Conservation (phyloP, 2,113 vertebrate genomes). For the Enhydra lutris region DNA sequence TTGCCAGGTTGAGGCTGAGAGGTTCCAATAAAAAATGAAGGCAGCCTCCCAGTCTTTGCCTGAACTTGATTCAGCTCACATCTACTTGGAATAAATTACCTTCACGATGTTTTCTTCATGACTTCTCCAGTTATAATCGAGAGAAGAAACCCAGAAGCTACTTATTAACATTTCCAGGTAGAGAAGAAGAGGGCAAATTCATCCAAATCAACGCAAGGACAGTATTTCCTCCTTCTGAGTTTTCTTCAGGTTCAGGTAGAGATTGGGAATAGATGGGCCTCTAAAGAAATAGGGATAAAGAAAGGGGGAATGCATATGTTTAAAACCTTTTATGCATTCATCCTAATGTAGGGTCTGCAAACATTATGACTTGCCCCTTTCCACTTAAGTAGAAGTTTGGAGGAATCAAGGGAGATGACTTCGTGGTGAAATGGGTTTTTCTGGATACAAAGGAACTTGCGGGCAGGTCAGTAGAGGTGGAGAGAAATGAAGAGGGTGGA, state of each 20-base stretch:
- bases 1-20: constrained; percentile 45
- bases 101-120: constrained; percentile 37
- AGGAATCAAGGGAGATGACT: neutral
- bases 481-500: neutral
- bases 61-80: constrained; percentile 48
- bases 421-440: neutral
- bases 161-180: constrained; percentile 44
- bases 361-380: neutral
- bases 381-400: neutral
- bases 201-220: neutral
- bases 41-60: constrained; percentile 22
- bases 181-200: constrained; percentile 13
- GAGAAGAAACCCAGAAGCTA: constrained; percentile 40
- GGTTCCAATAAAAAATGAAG: constrained; percentile 47
- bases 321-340: neutral
- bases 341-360: neutral
- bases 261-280: neutral
- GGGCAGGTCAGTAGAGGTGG: neutral
- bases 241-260: neutral
- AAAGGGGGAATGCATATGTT: neutral
- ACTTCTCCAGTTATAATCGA: neutral
- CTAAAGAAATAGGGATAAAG: neutral
- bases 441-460: constrained; percentile 1
- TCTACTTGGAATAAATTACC: constrained; percentile 41
- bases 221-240: neutral